Evolutionary conservation across 1,140 invertebrate species (phyloP).

Genomic region (Psix sp.): DNA sequence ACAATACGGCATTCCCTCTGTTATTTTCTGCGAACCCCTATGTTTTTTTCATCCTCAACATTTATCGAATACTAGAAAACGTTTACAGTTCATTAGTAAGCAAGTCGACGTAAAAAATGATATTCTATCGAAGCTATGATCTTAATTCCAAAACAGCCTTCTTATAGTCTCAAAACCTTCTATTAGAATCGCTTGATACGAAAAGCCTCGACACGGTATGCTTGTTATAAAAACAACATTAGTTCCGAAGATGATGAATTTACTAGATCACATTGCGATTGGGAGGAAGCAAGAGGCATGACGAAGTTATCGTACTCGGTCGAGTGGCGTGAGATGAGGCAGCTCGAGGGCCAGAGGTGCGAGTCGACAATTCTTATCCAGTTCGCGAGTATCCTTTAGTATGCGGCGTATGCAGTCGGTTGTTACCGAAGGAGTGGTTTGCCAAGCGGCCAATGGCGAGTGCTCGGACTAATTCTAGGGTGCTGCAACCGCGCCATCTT

Average conservation of each 20-base stretch:
- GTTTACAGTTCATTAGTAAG: too few species aligned
- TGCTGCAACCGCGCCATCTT: conserved; percentile 77
- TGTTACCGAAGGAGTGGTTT: conserved; percentile 78
- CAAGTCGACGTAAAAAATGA: too few species aligned
- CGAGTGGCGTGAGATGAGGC: conserved; percentile 35
- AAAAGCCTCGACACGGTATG: too few species aligned
- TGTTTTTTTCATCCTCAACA: neutral
- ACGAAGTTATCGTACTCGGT: conserved; percentile 23
- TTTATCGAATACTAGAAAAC: too few species aligned
- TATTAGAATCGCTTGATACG: too few species aligned
- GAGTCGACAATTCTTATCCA: conserved; percentile 68
- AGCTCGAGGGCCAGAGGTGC: conserved; percentile 60
- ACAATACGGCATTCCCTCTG: conserved; percentile 17
- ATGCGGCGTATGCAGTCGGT: conserved; percentile 77
- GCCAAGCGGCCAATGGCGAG: conserved; percentile 76
- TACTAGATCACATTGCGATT: neutral
- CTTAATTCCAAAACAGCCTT: too few species aligned
- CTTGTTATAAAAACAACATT: neutral
- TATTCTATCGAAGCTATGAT: too few species aligned
- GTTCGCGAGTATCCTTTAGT: conserved; percentile 76
- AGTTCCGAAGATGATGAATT: neutral
- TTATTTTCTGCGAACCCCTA: neutral
- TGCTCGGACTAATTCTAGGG: conserved; percentile 77
- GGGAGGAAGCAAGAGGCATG: conserved; percentile 19
- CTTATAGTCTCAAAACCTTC: too few species aligned